Conservation (phyloP, 2,797 vertebrate species). For the Lindbergichthys nudifrons region DNA sequence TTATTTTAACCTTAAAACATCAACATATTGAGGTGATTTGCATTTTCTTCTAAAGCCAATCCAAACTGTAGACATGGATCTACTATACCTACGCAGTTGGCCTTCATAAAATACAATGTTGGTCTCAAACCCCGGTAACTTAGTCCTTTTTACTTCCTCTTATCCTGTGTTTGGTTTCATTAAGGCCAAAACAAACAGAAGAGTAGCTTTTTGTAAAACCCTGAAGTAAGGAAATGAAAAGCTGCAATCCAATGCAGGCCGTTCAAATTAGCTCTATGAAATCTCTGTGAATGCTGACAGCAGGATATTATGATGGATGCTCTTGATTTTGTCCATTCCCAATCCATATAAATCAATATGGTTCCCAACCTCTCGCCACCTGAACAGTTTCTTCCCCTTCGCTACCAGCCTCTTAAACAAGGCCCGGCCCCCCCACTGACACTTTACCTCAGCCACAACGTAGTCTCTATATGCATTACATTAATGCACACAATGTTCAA, state of each 20-base stretch:
- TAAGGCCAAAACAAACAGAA: conserved; percentile 25
- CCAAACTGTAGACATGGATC: background rate
- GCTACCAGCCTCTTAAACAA: too few species aligned
- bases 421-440: too few species aligned
- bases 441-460: too few species aligned
- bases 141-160: conserved; percentile 10
- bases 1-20: background rate
- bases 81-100: background rate
- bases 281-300: conserved; percentile 54
- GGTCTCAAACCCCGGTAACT: background rate
- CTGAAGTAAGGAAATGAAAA: conserved; percentile 34
- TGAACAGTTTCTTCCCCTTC: too few species aligned
- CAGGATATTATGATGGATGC: conserved; percentile 58
- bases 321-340: conserved; percentile 45
- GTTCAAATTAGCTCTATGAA: conserved; percentile 57
- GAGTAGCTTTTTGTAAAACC: conserved; percentile 12
- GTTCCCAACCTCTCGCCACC: background rate
- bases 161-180: conserved; percentile 23
- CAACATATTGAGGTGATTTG: background rate
- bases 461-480: too few species aligned
- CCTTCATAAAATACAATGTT: background rate
- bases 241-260: conserved; percentile 21
- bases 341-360: conserved; percentile 61
- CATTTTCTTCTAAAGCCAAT: background rate
- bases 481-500: too few species aligned